phyloP scores from a whole-genome alignment of 2,888 invertebrate species.

The Trileptium ribeirensis region DNA sequence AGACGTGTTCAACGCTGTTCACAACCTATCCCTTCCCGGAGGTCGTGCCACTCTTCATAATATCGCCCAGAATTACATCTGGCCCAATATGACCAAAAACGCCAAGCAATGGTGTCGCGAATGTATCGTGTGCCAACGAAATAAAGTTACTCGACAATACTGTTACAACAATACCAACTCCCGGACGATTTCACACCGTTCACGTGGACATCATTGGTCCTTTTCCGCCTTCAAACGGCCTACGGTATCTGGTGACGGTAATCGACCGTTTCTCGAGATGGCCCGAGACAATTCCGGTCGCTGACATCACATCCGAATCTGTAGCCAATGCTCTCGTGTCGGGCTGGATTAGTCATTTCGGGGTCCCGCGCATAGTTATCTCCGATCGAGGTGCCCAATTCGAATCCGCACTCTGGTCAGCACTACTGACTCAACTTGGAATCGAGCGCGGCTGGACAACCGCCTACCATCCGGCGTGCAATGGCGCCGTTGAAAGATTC shows the following conservation, averaged over 20 bases:
- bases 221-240: background rate
- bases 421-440: background rate
- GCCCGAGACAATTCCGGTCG: slow-evolving; percentile 5
- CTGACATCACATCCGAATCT: slow-evolving; percentile 1
- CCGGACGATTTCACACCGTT: background rate
- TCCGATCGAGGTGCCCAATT: slow-evolving; percentile 6
- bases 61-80: background rate
- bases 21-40: background rate
- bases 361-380: background rate
- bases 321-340: slow-evolving; percentile 1
- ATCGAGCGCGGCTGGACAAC: background rate
- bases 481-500: slow-evolving; percentile 7
- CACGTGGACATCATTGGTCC: slow-evolving; percentile 13
- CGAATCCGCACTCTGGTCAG: slow-evolving; percentile 5
- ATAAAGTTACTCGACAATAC: background rate
- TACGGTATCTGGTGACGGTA: slow-evolving; percentile 5
- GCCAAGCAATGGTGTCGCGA: slow-evolving; percentile 3
- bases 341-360: background rate
- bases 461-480: slow-evolving; percentile 9
- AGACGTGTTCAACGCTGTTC: background rate
- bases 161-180: background rate
- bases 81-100: background rate
- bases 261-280: slow-evolving; percentile 9
- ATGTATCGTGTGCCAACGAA: background rate
- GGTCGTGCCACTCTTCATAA: background rate